These are phyloP conservation scores for Acanthosepion pharaonis DNA, from an alignment of 2,888 invertebrate genomes.

Conservation along the genomic window DNA sequence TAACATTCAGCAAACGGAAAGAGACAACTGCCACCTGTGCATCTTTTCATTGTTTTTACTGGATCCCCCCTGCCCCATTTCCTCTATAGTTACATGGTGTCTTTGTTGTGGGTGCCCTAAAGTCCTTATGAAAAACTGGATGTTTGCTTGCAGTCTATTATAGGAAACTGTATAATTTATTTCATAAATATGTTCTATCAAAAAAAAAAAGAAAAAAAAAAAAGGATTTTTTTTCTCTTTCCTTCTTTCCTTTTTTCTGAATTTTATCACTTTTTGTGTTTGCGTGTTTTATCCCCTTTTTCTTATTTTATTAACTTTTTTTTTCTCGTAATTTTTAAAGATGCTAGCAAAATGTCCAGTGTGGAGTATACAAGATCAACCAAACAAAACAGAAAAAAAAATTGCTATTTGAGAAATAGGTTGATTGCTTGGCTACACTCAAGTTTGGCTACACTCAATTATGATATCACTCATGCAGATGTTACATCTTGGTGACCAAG, in stretches of 20 bases:
- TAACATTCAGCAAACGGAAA: constrained; percentile 42
- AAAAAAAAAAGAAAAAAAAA: not conserved
- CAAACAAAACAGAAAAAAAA: not conserved
- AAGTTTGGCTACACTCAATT: not conserved
- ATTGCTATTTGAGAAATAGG: not conserved
- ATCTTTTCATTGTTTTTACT: constrained; percentile 36
- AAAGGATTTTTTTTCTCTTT: not conserved
- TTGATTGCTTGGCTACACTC: not conserved
- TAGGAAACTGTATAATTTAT: constrained; percentile 40
- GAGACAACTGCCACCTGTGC: constrained; percentile 41
- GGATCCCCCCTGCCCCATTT: constrained; percentile 25
- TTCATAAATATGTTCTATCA: constrained; percentile 42
- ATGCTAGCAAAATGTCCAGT: constrained; percentile 46
- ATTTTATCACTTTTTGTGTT: constrained; percentile 36
- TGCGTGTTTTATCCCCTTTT: not conserved
- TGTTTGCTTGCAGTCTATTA: constrained; percentile 45
- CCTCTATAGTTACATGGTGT: constrained; percentile 43
- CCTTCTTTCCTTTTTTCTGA: not conserved
- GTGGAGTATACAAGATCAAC: not conserved
- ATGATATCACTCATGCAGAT: not conserved
- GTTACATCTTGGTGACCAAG: not conserved
- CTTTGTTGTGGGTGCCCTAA: constrained; percentile 41
- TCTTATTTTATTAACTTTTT: not conserved
- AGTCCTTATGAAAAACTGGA: constrained; percentile 37
- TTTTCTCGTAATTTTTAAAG: not conserved